Base-by-base conservation (phyloP, 2,888 invertebrate species). In the Xylota segnis region DNA sequence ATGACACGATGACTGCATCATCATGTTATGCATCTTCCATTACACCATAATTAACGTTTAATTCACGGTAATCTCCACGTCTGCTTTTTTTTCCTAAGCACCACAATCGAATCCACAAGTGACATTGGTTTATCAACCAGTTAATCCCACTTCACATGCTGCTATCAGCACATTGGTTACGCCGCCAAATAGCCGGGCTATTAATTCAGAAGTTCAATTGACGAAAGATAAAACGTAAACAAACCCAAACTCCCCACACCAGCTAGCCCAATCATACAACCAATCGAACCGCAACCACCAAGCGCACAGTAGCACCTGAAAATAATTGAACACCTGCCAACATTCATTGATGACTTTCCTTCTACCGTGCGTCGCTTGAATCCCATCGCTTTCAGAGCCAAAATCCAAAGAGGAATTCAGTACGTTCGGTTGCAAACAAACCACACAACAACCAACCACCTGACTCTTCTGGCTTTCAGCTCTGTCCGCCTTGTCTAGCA, bases 291-390 rank as follows among this genome's bases (percentile, higher is more conserved):
- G 5, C 56, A 63, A 71, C 65, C 50, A 43, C 37, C 34, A 56
- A 50, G 7, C 52, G 14, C 23, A 6, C 74, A 84, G 79, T 83
- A 58, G 54, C 34, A 45, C 9, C 50, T 23, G n/a, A 3, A 63
- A 83, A 78, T 65, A 54, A 50, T 54, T 12, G 14, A 65, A 72
- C 68, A 43, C 18, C n/a, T 40, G 23, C 2, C n/a, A 40, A 7
- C 50, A 59, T 71, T 82, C 82, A 68, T 77, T 68, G 68, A 81
- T 45, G 40, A 43, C 12, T 58, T 70, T 75, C 37, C 59, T 54
- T 32, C 56, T 56, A 56, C n/a, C n/a, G n/a, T 45, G 68, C n/a
- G 47, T 32, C 40, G 43, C 56, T 68, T 23, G 47, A 43, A 63
- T 82, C 45, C 59, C 50, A 78, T 58, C 78, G 34, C 72, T 54